Conservation (phyloP, 2,113 vertebrate genomes). For the Mungos mungo region DNA sequence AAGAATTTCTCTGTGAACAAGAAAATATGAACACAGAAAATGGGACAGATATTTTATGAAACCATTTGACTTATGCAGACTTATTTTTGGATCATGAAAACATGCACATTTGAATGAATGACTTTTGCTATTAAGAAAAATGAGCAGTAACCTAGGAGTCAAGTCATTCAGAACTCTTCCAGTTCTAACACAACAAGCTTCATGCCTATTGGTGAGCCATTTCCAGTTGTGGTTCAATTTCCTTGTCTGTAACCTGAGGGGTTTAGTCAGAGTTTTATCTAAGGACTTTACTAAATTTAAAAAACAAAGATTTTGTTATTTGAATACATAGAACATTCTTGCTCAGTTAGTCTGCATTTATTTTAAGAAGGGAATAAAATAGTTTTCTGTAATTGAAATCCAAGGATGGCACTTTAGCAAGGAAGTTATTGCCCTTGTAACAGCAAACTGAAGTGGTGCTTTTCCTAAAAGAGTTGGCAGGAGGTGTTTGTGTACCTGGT, state of each 20-base stretch:
- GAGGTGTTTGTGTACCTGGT: background rate
- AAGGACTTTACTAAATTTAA: background rate
- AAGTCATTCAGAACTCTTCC: background rate
- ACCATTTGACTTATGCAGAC: background rate
- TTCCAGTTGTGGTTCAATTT: background rate
- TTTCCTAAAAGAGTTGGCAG: background rate
- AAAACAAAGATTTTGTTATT: background rate
- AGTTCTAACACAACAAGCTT: background rate
- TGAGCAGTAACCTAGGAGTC: background rate
- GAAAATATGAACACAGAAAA: conserved; percentile 23
- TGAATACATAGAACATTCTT: background rate
- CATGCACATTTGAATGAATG: background rate
- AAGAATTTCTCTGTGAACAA: background rate
- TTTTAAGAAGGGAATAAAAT: background rate
- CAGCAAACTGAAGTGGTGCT: background rate
- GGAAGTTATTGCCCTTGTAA: background rate
- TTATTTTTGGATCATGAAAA: background rate
- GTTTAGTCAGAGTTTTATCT: background rate
- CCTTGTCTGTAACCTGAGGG: background rate
- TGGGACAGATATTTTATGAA: background rate
- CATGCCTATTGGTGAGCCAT: background rate
- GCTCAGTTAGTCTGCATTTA: background rate
- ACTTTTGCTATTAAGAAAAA: background rate
- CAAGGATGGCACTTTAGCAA: background rate
- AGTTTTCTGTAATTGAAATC: background rate